Percentiles rank a stretch among this genome's conserved stretches.
Conservation (phyloP, 2,888 invertebrate genomes). For the Spilarctia lutea region DNA sequence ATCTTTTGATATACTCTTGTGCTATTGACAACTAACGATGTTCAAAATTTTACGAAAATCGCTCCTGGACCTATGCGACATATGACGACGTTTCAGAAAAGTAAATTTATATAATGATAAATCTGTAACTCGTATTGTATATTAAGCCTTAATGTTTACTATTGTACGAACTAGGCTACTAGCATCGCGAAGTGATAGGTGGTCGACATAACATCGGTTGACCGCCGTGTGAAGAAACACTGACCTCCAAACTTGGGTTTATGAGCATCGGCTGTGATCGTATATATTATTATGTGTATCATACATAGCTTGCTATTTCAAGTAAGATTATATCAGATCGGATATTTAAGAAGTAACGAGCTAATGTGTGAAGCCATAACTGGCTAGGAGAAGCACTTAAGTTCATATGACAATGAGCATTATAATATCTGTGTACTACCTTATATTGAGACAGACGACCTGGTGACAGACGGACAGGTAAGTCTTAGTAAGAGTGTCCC, state of each 20-base stretch:
- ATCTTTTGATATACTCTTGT: not conserved
- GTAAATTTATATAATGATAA: no score
- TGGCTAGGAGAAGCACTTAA: not conserved
- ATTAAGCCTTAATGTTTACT: not conserved
- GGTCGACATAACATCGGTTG: slow-evolving; percentile 3
- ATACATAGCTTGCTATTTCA: not conserved
- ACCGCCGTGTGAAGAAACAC: slow-evolving; percentile 3
- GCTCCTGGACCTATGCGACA: no score
- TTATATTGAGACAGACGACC: no score
- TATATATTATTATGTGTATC: not conserved
- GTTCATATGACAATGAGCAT: no score
- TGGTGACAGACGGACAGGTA: no score
- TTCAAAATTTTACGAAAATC: not conserved
- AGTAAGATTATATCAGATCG: not conserved
- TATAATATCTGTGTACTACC: no score
- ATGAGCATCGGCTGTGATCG: slow-evolving; percentile 6
- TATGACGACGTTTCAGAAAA: no score
- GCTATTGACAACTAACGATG: not conserved
- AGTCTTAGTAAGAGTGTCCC: no score
- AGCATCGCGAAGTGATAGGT: not conserved
- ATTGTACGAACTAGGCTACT: not conserved
- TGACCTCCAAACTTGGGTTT: slow-evolving; percentile 18
- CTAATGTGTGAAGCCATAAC: not conserved
- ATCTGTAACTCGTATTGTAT: no score
- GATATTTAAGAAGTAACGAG: not conserved